Evolutionary conservation across 1,140 invertebrate species (phyloP).

Genomic region (Pectinophora gossypiella): DNA sequence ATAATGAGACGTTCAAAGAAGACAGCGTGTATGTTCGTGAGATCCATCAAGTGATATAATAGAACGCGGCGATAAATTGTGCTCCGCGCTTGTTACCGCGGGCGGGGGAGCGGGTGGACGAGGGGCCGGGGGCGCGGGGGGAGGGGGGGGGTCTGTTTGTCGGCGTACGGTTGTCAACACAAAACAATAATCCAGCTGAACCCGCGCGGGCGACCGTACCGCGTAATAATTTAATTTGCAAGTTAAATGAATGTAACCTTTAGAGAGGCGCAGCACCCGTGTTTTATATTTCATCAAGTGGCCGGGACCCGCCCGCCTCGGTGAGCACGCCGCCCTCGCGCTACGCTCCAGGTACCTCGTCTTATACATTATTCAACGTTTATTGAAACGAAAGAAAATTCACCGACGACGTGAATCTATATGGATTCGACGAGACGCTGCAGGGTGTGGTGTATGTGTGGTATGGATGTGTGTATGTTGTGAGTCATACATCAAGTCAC

Average conservation of each 20-base stretch:
- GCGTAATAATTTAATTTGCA: conserved; percentile 29
- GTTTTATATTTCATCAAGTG: neutral
- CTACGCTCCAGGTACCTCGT: too few relatives aligned
- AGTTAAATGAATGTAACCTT: conserved; percentile 32
- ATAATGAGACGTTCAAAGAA: too few relatives aligned
- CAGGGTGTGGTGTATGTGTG: neutral
- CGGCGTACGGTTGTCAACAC: neutral
- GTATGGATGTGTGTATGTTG: neutral
- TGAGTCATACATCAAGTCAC: neutral
- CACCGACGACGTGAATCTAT: too few relatives aligned
- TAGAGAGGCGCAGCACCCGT: conserved; percentile 9
- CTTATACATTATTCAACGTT: too few relatives aligned
- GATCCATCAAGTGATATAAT: too few relatives aligned
- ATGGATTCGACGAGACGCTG: neutral
- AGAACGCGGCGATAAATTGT: neutral
- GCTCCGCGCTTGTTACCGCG: neutral
- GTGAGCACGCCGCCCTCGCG: neutral
- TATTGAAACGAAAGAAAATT: too few relatives aligned
- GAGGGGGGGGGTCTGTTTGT: neutral
- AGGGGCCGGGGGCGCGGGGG: neutral
- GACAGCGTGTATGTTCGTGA: too few relatives aligned
- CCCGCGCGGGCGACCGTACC: neutral
- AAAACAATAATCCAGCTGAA: neutral
- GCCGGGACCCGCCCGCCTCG: neutral
- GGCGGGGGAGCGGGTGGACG: neutral